Percentiles rank a stretch among this genome's conserved stretches.
Conservation (phyloP, 2,113 vertebrate genomes). For the Hepsetus odoe region DNA sequence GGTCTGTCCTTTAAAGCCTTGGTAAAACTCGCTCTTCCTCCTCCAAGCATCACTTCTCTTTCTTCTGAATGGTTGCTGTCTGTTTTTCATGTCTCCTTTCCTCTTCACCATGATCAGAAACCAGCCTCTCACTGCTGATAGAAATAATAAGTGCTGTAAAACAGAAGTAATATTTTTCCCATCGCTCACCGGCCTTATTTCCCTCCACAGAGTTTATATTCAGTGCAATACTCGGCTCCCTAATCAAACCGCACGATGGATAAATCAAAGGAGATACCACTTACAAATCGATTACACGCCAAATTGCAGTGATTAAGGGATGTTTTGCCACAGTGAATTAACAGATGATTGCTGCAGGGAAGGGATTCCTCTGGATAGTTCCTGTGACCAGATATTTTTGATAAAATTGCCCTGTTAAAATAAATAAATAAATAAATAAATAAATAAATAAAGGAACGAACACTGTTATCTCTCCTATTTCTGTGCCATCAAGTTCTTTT, state of each 20-base stretch:
- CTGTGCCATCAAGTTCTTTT: conserved; percentile 58
- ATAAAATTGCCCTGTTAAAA: not conserved
- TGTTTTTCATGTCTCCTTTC: conserved; percentile 17
- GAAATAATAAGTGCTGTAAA: too few relatives aligned
- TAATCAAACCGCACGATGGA: not conserved
- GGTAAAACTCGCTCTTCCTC: conserved; percentile 92
- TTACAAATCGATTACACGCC: not conserved
- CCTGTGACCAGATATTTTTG: not conserved
- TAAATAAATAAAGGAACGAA: too few relatives aligned
- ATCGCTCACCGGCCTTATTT: not conserved
- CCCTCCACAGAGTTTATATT: not conserved
- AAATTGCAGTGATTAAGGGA: not conserved
- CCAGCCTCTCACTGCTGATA: not conserved
- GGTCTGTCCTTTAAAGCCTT: conserved; percentile 97
- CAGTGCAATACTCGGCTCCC: not conserved
- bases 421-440: too few relatives aligned
- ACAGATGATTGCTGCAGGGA: not conserved
- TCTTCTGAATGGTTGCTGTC: conserved; percentile 15
- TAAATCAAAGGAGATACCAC: not conserved
- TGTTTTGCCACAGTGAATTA: not conserved
- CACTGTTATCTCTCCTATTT: conserved; percentile 55
- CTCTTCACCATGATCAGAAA: not conserved
- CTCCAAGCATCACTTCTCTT: conserved; percentile 64
- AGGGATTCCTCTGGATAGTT: not conserved
- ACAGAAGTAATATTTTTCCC: not conserved